Percentiles rank a stretch among this genome's conserved stretches.
phyloP scores from a whole-genome alignment of 2,113 vertebrate species.

The Dipodomys stephensi region DNA sequence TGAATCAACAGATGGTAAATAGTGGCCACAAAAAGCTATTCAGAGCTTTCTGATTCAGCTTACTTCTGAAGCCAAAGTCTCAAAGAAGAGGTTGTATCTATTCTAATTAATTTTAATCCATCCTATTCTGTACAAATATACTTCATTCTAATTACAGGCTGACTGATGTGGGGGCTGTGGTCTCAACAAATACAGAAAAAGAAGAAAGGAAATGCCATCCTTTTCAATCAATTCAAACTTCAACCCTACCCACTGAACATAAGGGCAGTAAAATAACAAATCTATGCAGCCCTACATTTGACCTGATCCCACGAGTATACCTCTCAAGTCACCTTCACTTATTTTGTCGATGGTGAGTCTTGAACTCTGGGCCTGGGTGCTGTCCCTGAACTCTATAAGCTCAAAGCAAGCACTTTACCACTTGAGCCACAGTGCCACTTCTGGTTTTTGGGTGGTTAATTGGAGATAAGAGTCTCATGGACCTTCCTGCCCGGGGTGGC shows the following conservation, averaged over 20 bases:
- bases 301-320: constrained; percentile 58
- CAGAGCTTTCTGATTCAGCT: not conserved
- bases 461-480: too few relatives aligned
- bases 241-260: constrained; percentile 77
- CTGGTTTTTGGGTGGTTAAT: too few relatives aligned
- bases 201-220: constrained; percentile 3
- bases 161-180: not conserved
- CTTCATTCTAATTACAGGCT: constrained; percentile 9
- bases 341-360: too few relatives aligned
- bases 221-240: constrained; percentile 70
- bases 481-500: too few relatives aligned
- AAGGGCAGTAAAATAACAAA: not conserved
- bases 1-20: not conserved
- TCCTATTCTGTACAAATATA: not conserved
- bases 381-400: too few relatives aligned
- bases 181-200: not conserved
- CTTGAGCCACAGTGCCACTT: too few relatives aligned
- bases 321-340: constrained; percentile 70
- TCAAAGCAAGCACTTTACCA: too few relatives aligned
- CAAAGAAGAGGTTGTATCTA: not conserved
- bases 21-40: not conserved
- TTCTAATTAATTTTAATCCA: constrained; percentile 51
- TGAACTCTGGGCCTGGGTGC: too few relatives aligned
- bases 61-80: not conserved
- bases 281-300: constrained; percentile 41